Percentiles rank a stretch among this genome's conserved stretches.
phyloP scores from a whole-genome alignment of 2,797 vertebrate species.

The Crax fasciolata region DNA sequence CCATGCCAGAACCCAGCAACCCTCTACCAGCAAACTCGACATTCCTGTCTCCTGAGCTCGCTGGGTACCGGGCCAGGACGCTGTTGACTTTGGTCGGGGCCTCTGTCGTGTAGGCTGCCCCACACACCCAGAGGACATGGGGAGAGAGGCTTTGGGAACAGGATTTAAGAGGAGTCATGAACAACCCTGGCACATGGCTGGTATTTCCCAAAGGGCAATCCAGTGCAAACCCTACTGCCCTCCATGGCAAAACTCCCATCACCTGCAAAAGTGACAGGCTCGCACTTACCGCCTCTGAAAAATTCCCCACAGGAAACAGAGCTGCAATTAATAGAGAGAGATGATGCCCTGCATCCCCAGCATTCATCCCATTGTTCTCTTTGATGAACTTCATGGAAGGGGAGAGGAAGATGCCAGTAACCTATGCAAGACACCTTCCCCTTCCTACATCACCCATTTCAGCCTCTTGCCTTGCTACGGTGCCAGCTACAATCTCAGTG shows the following conservation, averaged over 20 bases:
- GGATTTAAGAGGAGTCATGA: background rate
- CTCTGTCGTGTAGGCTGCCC: background rate
- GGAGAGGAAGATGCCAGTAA: background rate
- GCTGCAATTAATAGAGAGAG: background rate
- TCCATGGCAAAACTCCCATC: background rate
- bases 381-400: background rate
- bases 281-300: background rate
- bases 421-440: background rate
- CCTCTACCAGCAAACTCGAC: background rate
- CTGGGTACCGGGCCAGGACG: fast-evolving
- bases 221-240: background rate
- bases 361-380: background rate
- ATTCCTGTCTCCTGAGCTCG: constrained; percentile 52
- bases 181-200: background rate
- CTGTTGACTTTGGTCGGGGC: background rate
- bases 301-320: fast-evolving
- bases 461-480: background rate
- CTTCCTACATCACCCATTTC: background rate
- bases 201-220: background rate
- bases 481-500: background rate
- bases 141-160: background rate
- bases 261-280: fast-evolving
- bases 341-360: background rate
- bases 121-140: background rate
- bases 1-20: constrained; percentile 1